Base-by-base conservation (phyloP, 2,888 invertebrate species). In the Fabriciana adippe region DNA sequence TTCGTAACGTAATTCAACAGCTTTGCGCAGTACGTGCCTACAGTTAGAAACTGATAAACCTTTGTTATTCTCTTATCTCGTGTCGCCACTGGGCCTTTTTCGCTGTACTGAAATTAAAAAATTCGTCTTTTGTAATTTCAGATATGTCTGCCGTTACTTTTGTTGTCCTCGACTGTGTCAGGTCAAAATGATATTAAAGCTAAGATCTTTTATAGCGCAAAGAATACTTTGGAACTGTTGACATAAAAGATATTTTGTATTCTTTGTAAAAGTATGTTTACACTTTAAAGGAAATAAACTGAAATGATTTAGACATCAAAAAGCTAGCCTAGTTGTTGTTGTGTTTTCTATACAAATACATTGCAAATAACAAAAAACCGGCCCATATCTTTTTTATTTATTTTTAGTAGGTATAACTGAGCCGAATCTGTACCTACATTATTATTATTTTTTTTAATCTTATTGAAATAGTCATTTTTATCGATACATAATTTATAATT, bases 31-130 rank as follows among this genome's bases (percentile, higher is more conserved):
- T 82, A 83, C 87, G 84, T 85, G 85, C 85, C 81, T 81, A 80
- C 80, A 76, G 78, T 74, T 35, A 64, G 71, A 68, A 63, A 65
- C 74, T 73, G 89, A 88, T 88, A 89, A 85, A 84, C 83, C 87
- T 85, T 87, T 88, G 86, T 88, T 82, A 78, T 71, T 74, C 74
- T 74, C 81, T 87, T 89, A 89, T 89, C 88, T 84, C 74, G 69
- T 71, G 75, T 75, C 79, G 74, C 79, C 79, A 78, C 78, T 75
- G 73, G 76, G 76, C 79, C 78, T 75, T 77, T 77, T 75, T 75
- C 69, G 74, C 74, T 73, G 77, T 78, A 78, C 78, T 74, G 76
- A 79, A 81, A 80, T 82, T 82, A 79, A 82, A 83, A 82, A 78
- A 78, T 72, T 75, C 73, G 72, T 73, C 73, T 73, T 67, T 74